Percentiles rank a stretch among this genome's conserved stretches.
Conservation (phyloP, 1,140 invertebrate genomes). For the Dinothrombium tinctorium region DNA sequence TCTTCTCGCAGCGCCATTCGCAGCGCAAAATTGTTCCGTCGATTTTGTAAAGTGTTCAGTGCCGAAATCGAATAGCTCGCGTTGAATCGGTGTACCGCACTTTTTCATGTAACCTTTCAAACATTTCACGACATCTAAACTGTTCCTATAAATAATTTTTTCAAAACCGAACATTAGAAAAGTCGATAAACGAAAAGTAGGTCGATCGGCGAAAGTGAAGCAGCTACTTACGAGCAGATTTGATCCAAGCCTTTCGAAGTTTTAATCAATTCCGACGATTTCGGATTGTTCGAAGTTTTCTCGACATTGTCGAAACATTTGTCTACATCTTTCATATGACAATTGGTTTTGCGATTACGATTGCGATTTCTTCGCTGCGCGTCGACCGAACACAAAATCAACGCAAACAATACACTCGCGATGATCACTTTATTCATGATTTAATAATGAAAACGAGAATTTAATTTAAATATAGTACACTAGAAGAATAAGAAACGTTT, state of each 20-base stretch:
- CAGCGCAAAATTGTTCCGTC: constrained; percentile 15
- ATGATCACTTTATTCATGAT: too few species aligned
- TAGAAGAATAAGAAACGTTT: too few species aligned
- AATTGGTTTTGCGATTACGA: constrained; percentile 5
- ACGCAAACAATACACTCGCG: too few species aligned
- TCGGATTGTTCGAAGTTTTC: constrained; percentile 12
- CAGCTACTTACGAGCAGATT: constrained; percentile 15
- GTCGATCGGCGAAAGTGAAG: background rate
- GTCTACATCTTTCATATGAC: constrained; percentile 17
- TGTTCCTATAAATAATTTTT: background rate
- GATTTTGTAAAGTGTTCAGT: constrained; percentile 15
- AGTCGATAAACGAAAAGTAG: background rate
- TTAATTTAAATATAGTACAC: too few species aligned
- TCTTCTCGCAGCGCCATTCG: constrained; percentile 6
- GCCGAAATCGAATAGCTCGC: constrained; percentile 16
- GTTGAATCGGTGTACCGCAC: constrained; percentile 17
- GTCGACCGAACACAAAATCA: too few species aligned
- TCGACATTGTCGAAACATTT: constrained; percentile 15
- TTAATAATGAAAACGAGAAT: too few species aligned
- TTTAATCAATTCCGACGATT: constrained; percentile 11
- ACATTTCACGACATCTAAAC: constrained; percentile 13
- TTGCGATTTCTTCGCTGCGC: too few species aligned
- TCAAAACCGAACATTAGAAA: background rate
- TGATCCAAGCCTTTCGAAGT: constrained; percentile 15
- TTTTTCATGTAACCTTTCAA: constrained; percentile 15